Evolutionary conservation across 2,113 vertebrate genomes (phyloP).

Genomic region (Oreotrochilus melanogaster): DNA sequence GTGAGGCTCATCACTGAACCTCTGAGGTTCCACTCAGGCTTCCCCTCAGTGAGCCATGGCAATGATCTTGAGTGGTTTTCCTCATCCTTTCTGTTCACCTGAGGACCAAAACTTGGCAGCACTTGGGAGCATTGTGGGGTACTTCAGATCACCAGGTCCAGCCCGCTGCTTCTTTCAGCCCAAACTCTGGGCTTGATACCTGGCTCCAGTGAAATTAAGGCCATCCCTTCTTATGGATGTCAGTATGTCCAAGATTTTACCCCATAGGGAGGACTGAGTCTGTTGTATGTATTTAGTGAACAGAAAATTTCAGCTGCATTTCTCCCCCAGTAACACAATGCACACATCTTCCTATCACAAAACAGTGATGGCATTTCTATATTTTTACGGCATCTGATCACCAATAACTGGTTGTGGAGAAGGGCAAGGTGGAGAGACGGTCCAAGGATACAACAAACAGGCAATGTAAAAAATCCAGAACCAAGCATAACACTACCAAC

Average conservation of each 20-base stretch:
- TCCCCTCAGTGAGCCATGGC: background rate
- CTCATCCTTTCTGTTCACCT: background rate
- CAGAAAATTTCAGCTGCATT: background rate
- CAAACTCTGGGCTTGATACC: background rate
- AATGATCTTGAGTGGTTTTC: background rate
- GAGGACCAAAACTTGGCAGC: background rate
- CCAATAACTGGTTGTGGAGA: background rate
- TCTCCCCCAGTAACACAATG: background rate
- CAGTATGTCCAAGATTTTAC: background rate
- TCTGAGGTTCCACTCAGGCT: background rate
- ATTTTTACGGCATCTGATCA: background rate
- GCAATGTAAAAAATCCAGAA: background rate
- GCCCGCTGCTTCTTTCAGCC: background rate
- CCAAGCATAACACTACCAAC: background rate
- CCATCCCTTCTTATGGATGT: background rate
- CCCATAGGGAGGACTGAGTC: background rate
- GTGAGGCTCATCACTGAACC: background rate
- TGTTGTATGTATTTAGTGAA: background rate
- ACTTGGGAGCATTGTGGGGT: background rate
- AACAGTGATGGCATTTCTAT: fast-evolving
- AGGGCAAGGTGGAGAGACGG: background rate
- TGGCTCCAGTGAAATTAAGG: background rate
- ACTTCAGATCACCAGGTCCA: background rate
- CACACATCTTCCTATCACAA: background rate
- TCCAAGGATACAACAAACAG: background rate